Percentiles rank a stretch among this genome's conserved stretches.
These are phyloP conservation scores for Riparia riparia DNA, from an alignment of 2,113 vertebrate genomes.

Conservation along the genomic window DNA sequence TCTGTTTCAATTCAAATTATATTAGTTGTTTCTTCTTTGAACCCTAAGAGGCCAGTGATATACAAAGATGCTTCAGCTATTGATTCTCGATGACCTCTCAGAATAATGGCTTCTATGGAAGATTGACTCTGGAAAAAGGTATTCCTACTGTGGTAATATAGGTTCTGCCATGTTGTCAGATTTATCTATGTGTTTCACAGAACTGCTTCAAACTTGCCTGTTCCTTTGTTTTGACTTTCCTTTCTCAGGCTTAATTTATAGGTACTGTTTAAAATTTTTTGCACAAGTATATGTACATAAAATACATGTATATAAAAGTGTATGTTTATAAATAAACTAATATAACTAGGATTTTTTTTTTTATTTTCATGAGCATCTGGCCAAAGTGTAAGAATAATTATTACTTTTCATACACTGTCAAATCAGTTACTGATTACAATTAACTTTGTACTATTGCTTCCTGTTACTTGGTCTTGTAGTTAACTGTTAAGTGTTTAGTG, in stretches of 20 bases:
- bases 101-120: not conserved
- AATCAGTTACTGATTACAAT: not conserved
- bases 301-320: not conserved
- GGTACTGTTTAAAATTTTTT: not conserved
- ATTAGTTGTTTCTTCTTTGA: not conserved
- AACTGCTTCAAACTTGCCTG: not conserved
- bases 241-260: not conserved
- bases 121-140: not conserved
- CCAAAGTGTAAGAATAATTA: not conserved
- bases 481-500: not conserved
- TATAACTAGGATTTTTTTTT: not conserved
- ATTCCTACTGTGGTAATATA: not conserved
- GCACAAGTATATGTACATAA: accelerated
- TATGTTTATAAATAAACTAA: not conserved
- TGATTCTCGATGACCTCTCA: not conserved
- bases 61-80: not conserved
- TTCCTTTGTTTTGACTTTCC: not conserved
- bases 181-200: not conserved
- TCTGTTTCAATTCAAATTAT: not conserved
- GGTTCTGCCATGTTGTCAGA: not conserved
- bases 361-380: not conserved
- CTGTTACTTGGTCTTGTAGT: not conserved
- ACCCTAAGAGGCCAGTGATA: not conserved
- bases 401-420: not conserved
- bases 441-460: not conserved